Percentiles rank a stretch among this genome's conserved stretches.
phyloP scores from a whole-genome alignment of 2,113 vertebrate species.

The Psilopsiagon aymara region DNA sequence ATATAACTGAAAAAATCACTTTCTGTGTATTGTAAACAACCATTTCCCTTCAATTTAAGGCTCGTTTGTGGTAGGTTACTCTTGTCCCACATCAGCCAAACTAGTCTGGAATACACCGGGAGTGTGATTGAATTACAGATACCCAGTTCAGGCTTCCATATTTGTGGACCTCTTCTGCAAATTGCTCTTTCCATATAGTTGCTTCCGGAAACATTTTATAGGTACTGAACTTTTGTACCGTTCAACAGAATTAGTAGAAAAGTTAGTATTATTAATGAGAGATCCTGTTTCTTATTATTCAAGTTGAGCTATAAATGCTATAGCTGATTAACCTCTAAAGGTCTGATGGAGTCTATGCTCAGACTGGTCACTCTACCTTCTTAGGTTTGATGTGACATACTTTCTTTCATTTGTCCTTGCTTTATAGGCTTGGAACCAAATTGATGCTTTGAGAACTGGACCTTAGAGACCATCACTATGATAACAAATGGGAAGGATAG shows the following conservation, averaged over 20 bases:
- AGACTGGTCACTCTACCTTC: background rate
- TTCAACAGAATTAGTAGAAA: background rate
- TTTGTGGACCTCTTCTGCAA: background rate
- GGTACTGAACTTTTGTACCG: background rate
- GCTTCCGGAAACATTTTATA: background rate
- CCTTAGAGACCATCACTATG: background rate
- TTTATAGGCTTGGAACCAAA: background rate
- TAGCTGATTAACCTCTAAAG: background rate
- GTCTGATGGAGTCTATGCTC: background rate
- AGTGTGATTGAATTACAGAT: background rate
- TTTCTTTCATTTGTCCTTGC: background rate
- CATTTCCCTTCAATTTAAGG: background rate
- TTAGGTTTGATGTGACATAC: background rate
- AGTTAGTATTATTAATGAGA: background rate
- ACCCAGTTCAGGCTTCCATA: background rate
- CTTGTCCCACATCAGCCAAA: background rate
- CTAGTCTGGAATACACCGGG: background rate
- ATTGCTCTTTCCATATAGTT: background rate
- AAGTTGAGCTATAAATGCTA: background rate
- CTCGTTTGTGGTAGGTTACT: background rate
- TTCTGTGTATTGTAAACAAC: background rate
- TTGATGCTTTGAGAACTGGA: background rate
- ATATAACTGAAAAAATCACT: background rate
- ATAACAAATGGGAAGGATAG: background rate
- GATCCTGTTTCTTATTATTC: background rate